Conservation (phyloP, 2,113 vertebrate species). For the Alethe diademata region DNA sequence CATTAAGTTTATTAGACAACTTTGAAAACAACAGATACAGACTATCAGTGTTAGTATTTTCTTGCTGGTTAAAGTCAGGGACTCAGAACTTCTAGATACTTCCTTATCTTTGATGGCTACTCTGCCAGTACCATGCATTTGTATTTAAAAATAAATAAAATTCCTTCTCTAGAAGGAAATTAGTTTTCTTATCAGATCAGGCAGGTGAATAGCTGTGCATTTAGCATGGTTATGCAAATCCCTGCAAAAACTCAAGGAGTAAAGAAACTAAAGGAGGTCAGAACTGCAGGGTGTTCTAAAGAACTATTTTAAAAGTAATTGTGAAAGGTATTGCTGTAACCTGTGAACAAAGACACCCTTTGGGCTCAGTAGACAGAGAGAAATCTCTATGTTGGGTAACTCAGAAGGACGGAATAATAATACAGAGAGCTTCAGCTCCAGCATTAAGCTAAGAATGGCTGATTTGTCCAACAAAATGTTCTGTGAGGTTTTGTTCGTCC, state of each 20-base stretch:
- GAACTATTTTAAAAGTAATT: not conserved
- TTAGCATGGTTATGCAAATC: not conserved
- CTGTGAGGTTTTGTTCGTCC: not conserved
- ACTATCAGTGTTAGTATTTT: not conserved
- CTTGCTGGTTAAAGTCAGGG: not conserved
- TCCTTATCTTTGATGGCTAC: not conserved
- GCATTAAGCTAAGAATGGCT: not conserved
- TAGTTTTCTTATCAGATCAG: not conserved
- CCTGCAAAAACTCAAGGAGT: not conserved
- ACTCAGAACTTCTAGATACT: not conserved
- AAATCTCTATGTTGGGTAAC: not conserved
- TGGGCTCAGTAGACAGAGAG: not conserved
- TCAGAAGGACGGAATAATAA: not conserved
- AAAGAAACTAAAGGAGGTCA: not conserved
- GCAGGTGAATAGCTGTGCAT: not conserved
- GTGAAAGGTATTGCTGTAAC: not conserved
- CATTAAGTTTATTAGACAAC: not conserved
- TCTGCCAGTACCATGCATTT: not conserved
- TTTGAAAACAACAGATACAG: not conserved
- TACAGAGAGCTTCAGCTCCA: not conserved
- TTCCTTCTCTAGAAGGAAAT: not conserved
- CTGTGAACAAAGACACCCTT: not conserved
- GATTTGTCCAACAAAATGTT: not conserved
- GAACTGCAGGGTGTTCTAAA: not conserved
- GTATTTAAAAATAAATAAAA: not conserved